Conservation (phyloP, 2,113 vertebrate species). For the Callipepla californica region DNA sequence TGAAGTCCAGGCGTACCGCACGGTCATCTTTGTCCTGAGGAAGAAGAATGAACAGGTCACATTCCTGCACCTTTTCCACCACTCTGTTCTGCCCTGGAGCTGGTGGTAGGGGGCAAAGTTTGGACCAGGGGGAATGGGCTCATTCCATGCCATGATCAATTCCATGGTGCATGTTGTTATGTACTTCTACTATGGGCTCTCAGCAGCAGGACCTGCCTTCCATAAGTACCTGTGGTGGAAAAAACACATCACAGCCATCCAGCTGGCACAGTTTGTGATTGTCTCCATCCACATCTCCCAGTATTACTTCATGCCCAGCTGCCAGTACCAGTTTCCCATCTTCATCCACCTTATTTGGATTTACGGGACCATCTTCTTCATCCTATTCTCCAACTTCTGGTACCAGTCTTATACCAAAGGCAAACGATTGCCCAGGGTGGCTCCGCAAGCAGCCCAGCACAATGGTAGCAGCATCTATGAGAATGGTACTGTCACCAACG, state of each 20-base stretch:
- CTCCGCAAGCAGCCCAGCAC: constrained; percentile 66
- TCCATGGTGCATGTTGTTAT: constrained; percentile 93
- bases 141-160: constrained; percentile 98
- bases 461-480: constrained; percentile 84
- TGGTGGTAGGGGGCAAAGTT: constrained; percentile 96
- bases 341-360: constrained; percentile 97
- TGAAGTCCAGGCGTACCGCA: no score
- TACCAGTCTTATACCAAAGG: constrained; percentile 96
- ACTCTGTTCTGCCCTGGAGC: constrained; percentile 97
- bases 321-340: constrained; percentile 92
- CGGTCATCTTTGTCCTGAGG: constrained; percentile 94
- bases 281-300: constrained; percentile 94
- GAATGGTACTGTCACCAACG: constrained; percentile 81
- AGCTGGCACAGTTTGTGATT: constrained; percentile 95
- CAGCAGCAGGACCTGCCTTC: constrained; percentile 93
- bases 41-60: constrained; percentile 97
- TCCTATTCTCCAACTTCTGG: constrained; percentile 99
- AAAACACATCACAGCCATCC: constrained; percentile 98
- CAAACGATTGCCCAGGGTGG: constrained; percentile 88
- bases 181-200: constrained; percentile 96
- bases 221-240: constrained; percentile 99
- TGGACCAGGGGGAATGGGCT: constrained; percentile 98
- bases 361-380: constrained; percentile 96
- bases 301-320: constrained; percentile 97
- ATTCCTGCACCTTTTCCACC: constrained; percentile 97